A percentile compares a stretch with the other conserved stretches of the same genome.
phyloP scores from a whole-genome alignment of 2,797 vertebrate genomes.

The Typhlichthys subterraneus region DNA sequence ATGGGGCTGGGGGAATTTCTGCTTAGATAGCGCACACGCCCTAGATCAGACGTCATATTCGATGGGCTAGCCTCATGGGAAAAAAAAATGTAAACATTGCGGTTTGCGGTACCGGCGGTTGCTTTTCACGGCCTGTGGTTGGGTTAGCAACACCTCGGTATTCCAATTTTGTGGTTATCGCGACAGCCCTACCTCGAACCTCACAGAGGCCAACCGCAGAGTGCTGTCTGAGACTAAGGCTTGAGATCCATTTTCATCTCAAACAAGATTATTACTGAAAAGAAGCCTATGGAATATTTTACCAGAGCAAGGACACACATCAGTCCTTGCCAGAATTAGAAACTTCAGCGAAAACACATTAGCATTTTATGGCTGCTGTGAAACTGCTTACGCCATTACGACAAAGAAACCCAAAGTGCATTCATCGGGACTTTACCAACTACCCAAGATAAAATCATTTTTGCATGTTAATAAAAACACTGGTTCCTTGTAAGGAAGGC shows the following conservation, averaged over 20 bases:
- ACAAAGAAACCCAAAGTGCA: slow-evolving; percentile 15
- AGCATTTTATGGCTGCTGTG: background rate
- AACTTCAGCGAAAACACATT: background rate
- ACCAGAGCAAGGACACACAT: background rate
- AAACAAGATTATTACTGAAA: background rate
- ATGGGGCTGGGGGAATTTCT: too few species aligned
- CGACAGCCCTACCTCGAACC: background rate
- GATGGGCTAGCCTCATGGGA: too few species aligned
- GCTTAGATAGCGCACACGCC: too few species aligned
- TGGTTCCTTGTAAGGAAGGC: slow-evolving; percentile 5
- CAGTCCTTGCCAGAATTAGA: too few species aligned
- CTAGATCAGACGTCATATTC: too few species aligned
- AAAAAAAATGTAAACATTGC: too few species aligned
- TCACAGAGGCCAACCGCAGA: background rate
- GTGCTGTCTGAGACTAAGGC: background rate
- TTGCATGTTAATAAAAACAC: slow-evolving; percentile 9
- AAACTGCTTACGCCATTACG: background rate
- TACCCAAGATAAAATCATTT: slow-evolving; percentile 9
- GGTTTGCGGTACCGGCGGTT: too few species aligned
- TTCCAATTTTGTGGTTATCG: too few species aligned
- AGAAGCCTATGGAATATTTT: background rate
- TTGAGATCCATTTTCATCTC: background rate
- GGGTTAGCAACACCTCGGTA: too few species aligned
- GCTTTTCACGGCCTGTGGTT: too few species aligned
- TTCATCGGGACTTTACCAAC: background rate